These are phyloP conservation scores for Cebidichthys violaceus DNA, from an alignment of 2,113 vertebrate genomes.

Conservation along the genomic window DNA sequence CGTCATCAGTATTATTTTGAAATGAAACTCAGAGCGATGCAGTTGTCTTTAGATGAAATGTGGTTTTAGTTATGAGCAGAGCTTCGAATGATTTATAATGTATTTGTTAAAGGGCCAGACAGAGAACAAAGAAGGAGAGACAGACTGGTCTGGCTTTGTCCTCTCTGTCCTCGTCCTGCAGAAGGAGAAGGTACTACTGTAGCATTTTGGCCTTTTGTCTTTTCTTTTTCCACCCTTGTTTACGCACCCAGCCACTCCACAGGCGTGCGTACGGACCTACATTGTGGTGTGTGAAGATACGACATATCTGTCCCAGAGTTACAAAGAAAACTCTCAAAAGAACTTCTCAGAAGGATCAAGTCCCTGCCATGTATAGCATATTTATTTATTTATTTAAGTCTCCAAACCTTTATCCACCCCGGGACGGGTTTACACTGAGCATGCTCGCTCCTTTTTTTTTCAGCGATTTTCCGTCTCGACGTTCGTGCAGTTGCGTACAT, in stretches of 20 bases:
- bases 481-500: constrained; percentile 15
- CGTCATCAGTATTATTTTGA: constrained; percentile 75
- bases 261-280: constrained; percentile 61
- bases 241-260: constrained; percentile 41
- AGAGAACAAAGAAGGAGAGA: constrained; percentile 17
- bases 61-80: constrained; percentile 43
- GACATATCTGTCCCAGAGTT: constrained; percentile 52
- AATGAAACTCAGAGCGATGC: constrained; percentile 30
- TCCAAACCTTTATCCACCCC: constrained; percentile 39
- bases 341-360: constrained; percentile 55
- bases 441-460: constrained; percentile 8
- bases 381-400: constrained; percentile 85
- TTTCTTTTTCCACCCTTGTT: constrained; percentile 16
- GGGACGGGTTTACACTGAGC: constrained; percentile 30
- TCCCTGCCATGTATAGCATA: constrained; percentile 72
- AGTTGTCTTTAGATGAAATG: constrained; percentile 41
- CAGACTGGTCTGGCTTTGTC: constrained; percentile 8
- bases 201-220: constrained; percentile 64
- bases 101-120: constrained; percentile 25
- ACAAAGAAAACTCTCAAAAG: constrained; percentile 16
- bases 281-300: constrained; percentile 25
- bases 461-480: not conserved
- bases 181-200: constrained; percentile 72
- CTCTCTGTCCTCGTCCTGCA: constrained; percentile 18
- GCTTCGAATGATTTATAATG: constrained; percentile 34